phyloP scores from a whole-genome alignment of 2,888 invertebrate genomes.

The Gerris lacustris region DNA sequence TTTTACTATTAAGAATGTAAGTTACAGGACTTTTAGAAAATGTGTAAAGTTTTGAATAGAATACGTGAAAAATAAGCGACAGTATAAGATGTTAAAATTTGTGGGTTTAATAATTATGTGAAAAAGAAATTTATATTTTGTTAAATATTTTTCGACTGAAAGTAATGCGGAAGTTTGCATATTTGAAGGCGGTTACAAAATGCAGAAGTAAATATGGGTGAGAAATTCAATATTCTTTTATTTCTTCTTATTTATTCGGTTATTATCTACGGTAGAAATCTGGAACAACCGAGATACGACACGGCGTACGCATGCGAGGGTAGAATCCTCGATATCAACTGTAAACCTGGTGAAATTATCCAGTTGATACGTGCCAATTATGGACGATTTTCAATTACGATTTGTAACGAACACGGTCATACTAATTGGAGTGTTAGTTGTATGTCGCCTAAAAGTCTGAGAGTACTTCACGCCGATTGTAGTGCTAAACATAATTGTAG shows the following conservation, averaged over 20 bases:
- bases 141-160: too few species aligned
- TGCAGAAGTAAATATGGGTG: not conserved
- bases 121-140: too few species aligned
- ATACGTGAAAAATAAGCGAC: too few species aligned
- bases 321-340: slow-evolving; percentile 75
- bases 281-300: slow-evolving; percentile 67
- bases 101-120: too few species aligned
- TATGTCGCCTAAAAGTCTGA: slow-evolving; percentile 77
- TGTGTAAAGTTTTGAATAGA: too few species aligned
- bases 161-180: too few species aligned
- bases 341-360: slow-evolving; percentile 77
- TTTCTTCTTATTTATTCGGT: slow-evolving; percentile 36
- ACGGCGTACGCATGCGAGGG: slow-evolving; percentile 92
- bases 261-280: slow-evolving; percentile 32
- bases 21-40: too few species aligned
- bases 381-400: slow-evolving; percentile 85
- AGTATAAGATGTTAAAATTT: too few species aligned
- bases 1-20: too few species aligned
- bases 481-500: slow-evolving; percentile 83
- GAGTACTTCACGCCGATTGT: slow-evolving; percentile 82
- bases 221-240: not conserved
- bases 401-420: slow-evolving; percentile 90
- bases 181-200: too few species aligned
- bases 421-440: slow-evolving; percentile 96
- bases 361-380: slow-evolving; percentile 88